Conservation (phyloP, 2,888 invertebrate species). For the Tiphia femorata region DNA sequence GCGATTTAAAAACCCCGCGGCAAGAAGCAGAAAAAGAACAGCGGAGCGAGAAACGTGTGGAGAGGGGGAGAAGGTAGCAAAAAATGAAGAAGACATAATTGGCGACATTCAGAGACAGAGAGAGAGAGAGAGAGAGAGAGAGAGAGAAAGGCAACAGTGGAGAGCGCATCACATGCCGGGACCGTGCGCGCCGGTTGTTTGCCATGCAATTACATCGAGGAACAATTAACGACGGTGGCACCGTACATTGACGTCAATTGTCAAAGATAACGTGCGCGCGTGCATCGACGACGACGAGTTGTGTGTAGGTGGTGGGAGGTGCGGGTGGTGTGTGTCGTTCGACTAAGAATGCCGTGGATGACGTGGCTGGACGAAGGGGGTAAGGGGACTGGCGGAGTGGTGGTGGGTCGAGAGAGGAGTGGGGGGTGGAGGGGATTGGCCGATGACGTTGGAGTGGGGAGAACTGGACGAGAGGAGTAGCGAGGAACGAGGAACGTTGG, state of each 20-base stretch:
- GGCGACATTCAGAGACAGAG: background rate
- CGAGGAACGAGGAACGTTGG: background rate
- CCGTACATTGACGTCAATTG: slow-evolving; percentile 62
- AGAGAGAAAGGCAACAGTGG: background rate
- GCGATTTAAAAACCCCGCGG: too few relatives aligned
- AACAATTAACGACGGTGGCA: slow-evolving; percentile 49
- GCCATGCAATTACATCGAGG: slow-evolving; percentile 51
- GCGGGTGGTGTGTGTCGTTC: slow-evolving; percentile 19
- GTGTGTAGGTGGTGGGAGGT: slow-evolving; percentile 11
- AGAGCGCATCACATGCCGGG: too few relatives aligned
- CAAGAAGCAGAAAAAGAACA: too few relatives aligned
- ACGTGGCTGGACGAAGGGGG: slow-evolving; percentile 11
- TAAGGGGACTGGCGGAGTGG: too few relatives aligned
- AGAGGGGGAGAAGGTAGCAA: too few relatives aligned
- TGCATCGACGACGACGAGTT: slow-evolving; percentile 5
- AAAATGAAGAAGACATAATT: background rate
- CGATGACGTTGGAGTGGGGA: background rate
- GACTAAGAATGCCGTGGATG: background rate
- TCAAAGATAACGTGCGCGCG: slow-evolving; percentile 56
- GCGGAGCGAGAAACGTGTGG: too few relatives aligned
- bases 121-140: background rate
- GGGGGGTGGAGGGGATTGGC: too few relatives aligned
- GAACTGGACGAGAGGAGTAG: background rate
- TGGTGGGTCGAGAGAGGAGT: too few relatives aligned
- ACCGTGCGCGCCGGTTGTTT: too few relatives aligned